Evolutionary conservation across 2,113 vertebrate genomes (phyloP).

Genomic region (Proterorhinus semilunaris): DNA sequence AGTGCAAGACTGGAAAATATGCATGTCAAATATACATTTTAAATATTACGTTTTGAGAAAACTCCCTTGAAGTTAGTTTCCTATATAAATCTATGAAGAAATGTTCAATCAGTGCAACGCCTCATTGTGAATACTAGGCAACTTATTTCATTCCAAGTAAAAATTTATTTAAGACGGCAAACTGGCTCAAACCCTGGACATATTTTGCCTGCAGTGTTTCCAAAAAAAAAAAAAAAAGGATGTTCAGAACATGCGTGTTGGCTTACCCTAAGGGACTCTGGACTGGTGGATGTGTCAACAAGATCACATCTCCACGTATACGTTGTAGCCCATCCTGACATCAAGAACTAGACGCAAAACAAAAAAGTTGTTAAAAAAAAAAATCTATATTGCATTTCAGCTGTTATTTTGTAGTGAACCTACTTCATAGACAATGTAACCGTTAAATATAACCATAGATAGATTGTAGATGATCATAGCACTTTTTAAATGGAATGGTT

Average conservation of each 20-base stretch:
- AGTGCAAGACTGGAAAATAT: too few relatives aligned
- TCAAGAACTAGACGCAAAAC: conserved; percentile 80
- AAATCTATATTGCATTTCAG: neutral
- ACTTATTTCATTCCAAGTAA: too few relatives aligned
- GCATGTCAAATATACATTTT: too few relatives aligned
- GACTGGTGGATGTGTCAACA: conserved; percentile 82
- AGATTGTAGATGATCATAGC: conserved; percentile 95
- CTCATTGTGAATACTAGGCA: too few relatives aligned
- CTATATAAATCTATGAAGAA: too few relatives aligned
- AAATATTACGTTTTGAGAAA: too few relatives aligned
- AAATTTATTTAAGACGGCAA: too few relatives aligned
- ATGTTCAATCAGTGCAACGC: too few relatives aligned
- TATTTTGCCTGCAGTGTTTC: neutral
- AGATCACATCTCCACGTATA: conserved; percentile 93
- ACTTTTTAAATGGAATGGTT: conserved; percentile 85
- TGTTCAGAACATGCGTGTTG: neutral
- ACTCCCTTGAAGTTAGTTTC: too few relatives aligned
- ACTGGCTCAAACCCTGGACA: neutral
- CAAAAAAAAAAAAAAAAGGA: neutral
- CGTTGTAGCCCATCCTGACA: conserved; percentile 93
- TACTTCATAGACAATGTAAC: conserved; percentile 95
- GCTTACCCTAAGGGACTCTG: conserved; percentile 87
- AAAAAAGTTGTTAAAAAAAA: neutral
- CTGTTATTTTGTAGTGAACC: neutral
- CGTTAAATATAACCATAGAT: conserved; percentile 86